A percentile compares a stretch with the other conserved stretches of the same genome.
Evolutionary conservation across 2,888 invertebrate genomes (phyloP).

Genomic region (Chrysolina oricalcia): DNA sequence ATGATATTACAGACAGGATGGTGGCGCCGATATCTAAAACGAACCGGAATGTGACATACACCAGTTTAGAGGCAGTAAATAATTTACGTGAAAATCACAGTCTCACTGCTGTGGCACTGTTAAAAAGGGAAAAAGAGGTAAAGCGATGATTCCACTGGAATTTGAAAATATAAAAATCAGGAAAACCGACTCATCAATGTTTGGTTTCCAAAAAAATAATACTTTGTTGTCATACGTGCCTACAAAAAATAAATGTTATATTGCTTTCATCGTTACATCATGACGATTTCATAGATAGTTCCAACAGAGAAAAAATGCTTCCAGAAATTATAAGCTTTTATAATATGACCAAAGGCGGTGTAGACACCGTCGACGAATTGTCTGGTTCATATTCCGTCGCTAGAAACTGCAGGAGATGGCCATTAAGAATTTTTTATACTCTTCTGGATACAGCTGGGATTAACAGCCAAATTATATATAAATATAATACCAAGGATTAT

Average conservation of each 20-base stretch:
- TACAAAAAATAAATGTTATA: neutral
- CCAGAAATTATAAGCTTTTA: neutral
- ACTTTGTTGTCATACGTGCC: slow-evolving; percentile 1
- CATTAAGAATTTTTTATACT: no score
- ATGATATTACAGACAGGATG: no score
- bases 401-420: no score
- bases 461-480: no score
- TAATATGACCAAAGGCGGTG: neutral
- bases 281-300: neutral
- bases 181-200: neutral
- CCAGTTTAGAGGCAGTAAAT: no score
- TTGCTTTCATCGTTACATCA: neutral
- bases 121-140: slow-evolving; percentile 2
- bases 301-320: neutral
- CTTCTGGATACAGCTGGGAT: no score
- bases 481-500: no score
- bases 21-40: no score
- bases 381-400: neutral
- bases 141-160: neutral
- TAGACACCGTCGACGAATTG: neutral
- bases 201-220: slow-evolving; percentile 7
- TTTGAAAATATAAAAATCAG: slow-evolving; percentile 9
- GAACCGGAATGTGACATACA: no score
- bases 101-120: neutral
- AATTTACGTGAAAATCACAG: no score